Conservation (phyloP, 1,140 invertebrate species). For the Microplitis mediator region DNA sequence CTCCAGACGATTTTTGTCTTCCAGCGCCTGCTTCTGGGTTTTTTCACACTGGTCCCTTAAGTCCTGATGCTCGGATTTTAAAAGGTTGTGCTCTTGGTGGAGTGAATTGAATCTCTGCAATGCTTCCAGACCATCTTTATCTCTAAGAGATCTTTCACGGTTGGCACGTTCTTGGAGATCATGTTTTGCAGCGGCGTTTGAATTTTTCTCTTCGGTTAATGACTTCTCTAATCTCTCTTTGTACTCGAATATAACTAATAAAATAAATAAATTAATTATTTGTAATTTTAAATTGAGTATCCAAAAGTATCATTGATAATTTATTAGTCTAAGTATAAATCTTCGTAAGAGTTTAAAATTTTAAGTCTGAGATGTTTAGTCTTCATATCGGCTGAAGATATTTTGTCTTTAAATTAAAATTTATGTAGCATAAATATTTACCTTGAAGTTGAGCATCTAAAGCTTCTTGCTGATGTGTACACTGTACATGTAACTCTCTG, state of each 20-base stretch:
- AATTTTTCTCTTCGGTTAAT: constrained; percentile 61
- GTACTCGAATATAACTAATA: constrained; percentile 63
- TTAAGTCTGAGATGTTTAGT: too few relatives aligned
- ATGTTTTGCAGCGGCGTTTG: constrained; percentile 58
- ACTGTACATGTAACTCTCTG: constrained; percentile 53
- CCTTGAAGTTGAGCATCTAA: constrained; percentile 60
- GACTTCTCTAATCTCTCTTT: constrained; percentile 62
- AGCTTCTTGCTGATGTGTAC: constrained; percentile 58
- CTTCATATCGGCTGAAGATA: background rate
- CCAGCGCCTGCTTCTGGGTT: constrained; percentile 42
- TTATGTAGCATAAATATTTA: constrained; percentile 30
- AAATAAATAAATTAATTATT: constrained; percentile 21
- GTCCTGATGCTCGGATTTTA: constrained; percentile 56
- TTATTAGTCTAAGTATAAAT: background rate
- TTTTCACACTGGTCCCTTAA: constrained; percentile 53
- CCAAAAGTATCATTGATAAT: background rate
- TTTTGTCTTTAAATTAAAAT: background rate
- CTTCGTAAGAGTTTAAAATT: too few relatives aligned
- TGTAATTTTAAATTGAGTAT: background rate
- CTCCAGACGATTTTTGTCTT: constrained; percentile 44
- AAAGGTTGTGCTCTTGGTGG: constrained; percentile 58
- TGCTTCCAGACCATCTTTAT: constrained; percentile 60
- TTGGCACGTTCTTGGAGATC: constrained; percentile 58
- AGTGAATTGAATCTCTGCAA: constrained; percentile 60
- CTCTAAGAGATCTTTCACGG: constrained; percentile 57